Evolutionary conservation across 2,113 vertebrate species (phyloP).

Genomic region (Gobiocypris rarus): DNA sequence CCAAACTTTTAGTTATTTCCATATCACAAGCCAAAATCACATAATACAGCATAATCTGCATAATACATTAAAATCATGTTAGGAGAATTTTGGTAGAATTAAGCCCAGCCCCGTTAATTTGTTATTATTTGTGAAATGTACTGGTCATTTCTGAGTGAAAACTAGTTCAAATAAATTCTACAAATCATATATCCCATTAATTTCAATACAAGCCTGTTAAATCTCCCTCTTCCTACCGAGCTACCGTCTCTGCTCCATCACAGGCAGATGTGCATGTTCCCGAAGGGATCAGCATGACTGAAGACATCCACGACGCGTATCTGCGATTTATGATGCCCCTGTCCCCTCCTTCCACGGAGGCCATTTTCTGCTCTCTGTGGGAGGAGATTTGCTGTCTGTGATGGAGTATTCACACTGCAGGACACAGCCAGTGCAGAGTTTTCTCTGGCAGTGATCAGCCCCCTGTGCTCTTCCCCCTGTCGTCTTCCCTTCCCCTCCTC

Average conservation of each 20-base stretch:
- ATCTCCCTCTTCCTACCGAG: not conserved
- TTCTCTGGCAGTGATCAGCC: not conserved
- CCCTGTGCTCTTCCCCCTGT: not conserved
- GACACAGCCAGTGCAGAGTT: slow-evolving; percentile 2
- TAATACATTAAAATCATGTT: no score
- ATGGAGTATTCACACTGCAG: slow-evolving; percentile 23
- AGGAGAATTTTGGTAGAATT: no score
- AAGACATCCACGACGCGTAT: not conserved
- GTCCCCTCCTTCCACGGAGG: slow-evolving; percentile 17
- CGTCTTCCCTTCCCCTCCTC: not conserved
- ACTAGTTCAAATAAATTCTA: not conserved
- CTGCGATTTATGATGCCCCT: not conserved
- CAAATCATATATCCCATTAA: not conserved
- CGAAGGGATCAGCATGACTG: not conserved
- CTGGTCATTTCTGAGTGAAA: not conserved
- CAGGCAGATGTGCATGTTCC: not conserved
- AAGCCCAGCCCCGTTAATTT: no score
- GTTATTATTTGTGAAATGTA: not conserved
- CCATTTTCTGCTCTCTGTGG: slow-evolving; percentile 27
- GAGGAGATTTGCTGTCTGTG: slow-evolving; percentile 37
- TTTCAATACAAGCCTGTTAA: no score
- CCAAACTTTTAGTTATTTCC: no score
- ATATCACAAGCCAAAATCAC: no score
- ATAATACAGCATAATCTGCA: no score
- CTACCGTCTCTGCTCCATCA: not conserved